phyloP scores from a whole-genome alignment of 2,888 invertebrate species.

The Mactromeris polynyma region DNA sequence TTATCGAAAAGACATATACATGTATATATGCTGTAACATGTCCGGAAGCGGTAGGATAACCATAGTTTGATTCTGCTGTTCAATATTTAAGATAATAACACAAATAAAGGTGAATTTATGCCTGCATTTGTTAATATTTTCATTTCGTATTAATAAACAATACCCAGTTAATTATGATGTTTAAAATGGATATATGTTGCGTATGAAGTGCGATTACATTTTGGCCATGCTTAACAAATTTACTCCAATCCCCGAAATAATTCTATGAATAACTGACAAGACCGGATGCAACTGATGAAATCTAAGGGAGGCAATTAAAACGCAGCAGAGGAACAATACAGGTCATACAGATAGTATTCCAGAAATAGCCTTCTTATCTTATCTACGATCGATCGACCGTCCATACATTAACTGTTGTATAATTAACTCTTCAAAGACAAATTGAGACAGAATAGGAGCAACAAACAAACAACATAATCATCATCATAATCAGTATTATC shows the following conservation, averaged over 20 bases:
- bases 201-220: not conserved
- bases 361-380: conserved; percentile 25
- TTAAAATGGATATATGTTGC: no score
- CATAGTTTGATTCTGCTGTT: no score
- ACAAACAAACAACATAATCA: conserved; percentile 52
- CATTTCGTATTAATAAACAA: no score
- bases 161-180: no score
- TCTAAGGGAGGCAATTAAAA: not conserved
- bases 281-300: not conserved
- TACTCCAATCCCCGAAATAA: not conserved
- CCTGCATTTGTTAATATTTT: no score
- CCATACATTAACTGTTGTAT: conserved; percentile 53
- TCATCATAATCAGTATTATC: conserved; percentile 49
- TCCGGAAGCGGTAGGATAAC: no score
- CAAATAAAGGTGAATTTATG: no score
- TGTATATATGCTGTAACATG: no score
- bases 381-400: conserved; percentile 18
- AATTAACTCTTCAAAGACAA: conserved; percentile 66
- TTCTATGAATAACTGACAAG: not conserved
- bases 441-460: conserved; percentile 52
- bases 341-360: not conserved
- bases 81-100: no score
- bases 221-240: not conserved
- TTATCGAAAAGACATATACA: no score
- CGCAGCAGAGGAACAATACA: not conserved